These are phyloP conservation scores for Columbina picui DNA, from an alignment of 2,113 vertebrate genomes.

Conservation along the genomic window DNA sequence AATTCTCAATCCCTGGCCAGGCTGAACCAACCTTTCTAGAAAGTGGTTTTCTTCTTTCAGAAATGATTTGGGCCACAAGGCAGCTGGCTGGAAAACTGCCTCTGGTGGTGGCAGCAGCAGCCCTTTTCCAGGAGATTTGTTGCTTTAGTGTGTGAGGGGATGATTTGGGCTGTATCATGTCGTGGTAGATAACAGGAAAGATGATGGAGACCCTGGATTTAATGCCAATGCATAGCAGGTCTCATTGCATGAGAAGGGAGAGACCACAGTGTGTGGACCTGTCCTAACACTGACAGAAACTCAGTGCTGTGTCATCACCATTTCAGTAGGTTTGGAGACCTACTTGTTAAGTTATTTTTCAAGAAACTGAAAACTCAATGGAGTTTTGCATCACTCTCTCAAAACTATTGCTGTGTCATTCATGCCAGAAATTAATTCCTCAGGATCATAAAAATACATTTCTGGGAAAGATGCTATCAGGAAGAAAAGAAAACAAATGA, in stretches of 20 bases:
- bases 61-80: neutral
- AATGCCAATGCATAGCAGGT: accelerated
- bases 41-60: neutral
- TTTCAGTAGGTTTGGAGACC: neutral
- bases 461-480: neutral
- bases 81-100: neutral
- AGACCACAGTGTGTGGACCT: neutral
- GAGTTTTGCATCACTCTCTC: neutral
- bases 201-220: neutral
- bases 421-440: neutral
- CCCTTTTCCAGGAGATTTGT: neutral
- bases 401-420: neutral
- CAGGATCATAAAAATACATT: neutral
- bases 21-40: neutral
- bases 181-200: neutral
- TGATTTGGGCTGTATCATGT: neutral
- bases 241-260: neutral
- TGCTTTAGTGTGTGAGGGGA: neutral
- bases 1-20: neutral
- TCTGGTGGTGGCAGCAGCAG: neutral
- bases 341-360: neutral
- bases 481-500: neutral
- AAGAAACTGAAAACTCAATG: neutral
- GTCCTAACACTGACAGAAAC: neutral
- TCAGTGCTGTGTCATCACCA: neutral